These are phyloP conservation scores for Oxycera nigricornis DNA, from an alignment of 2,888 invertebrate species.

Conservation along the genomic window DNA sequence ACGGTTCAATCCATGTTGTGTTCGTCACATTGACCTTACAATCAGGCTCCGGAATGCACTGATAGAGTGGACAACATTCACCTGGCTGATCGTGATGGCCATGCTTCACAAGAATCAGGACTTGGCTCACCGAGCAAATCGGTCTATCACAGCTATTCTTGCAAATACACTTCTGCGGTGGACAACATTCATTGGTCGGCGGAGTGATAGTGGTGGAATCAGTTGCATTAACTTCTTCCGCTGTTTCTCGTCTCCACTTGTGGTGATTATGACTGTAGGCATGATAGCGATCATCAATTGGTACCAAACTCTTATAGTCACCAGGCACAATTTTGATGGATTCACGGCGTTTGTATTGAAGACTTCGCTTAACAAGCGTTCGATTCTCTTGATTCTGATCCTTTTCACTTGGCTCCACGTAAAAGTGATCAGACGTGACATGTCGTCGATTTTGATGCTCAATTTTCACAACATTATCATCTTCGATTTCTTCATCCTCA, in stretches of 20 bases:
- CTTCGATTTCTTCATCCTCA: not conserved
- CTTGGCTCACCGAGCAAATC: constrained; percentile 34
- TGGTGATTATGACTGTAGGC: constrained; percentile 46
- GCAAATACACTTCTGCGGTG: constrained; percentile 52
- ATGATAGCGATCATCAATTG: constrained; percentile 41
- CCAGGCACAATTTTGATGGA: constrained; percentile 51
- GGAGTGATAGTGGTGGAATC: constrained; percentile 22
- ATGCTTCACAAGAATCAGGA: constrained; percentile 50
- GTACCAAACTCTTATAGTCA: constrained; percentile 51
- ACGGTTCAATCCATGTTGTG: constrained; percentile 44
- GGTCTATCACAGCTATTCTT: constrained; percentile 36
- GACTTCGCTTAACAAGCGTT: constrained; percentile 45
- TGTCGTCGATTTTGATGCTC: constrained; percentile 34
- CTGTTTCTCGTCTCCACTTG: constrained; percentile 45
- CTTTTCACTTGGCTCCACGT: constrained; percentile 30
- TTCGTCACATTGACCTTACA: not conserved
- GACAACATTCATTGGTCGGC: constrained; percentile 51
- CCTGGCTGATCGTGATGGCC: constrained; percentile 53
- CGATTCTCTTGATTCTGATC: constrained; percentile 29
- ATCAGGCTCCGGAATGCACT: constrained; percentile 57
- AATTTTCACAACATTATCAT: constrained; percentile 1
- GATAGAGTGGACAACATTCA: constrained; percentile 63
- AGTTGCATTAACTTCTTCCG: not conserved
- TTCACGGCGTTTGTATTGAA: constrained; percentile 48
- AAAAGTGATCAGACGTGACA: constrained; percentile 17